phyloP scores from a whole-genome alignment of 2,113 vertebrate genomes.

The Podarcis raffonei region DNA sequence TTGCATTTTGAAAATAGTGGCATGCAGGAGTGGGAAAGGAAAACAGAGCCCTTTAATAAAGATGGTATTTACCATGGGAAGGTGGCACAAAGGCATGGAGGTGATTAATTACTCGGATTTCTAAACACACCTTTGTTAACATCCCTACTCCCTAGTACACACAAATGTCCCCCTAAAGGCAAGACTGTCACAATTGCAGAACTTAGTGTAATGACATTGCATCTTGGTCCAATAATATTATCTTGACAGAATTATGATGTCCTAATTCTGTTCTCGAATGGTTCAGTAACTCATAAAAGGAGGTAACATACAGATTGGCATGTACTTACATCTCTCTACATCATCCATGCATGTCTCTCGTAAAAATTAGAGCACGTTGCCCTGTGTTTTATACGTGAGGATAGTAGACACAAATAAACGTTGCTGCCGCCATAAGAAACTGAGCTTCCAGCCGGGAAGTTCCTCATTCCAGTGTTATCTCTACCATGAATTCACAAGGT shows the following conservation, averaged over 20 bases:
- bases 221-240: neutral
- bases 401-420: too few species aligned
- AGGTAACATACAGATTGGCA: neutral
- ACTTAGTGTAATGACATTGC: neutral
- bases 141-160: neutral
- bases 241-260: too few species aligned
- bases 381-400: neutral
- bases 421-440: too few species aligned
- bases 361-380: neutral
- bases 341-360: neutral
- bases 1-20: neutral
- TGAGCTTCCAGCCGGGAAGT: neutral
- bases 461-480: neutral
- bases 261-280: neutral
- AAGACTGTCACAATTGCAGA: neutral
- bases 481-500: neutral
- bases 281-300: too few species aligned
- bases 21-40: neutral
- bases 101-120: neutral
- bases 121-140: neutral
- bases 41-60: neutral
- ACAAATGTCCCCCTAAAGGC: neutral
- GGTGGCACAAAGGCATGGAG: neutral
- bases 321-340: neutral
- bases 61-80: neutral